Percentiles rank a stretch among this genome's conserved stretches.
Evolutionary conservation across 1,140 invertebrate genomes (phyloP).

Genomic region (Papilio polytes): DNA sequence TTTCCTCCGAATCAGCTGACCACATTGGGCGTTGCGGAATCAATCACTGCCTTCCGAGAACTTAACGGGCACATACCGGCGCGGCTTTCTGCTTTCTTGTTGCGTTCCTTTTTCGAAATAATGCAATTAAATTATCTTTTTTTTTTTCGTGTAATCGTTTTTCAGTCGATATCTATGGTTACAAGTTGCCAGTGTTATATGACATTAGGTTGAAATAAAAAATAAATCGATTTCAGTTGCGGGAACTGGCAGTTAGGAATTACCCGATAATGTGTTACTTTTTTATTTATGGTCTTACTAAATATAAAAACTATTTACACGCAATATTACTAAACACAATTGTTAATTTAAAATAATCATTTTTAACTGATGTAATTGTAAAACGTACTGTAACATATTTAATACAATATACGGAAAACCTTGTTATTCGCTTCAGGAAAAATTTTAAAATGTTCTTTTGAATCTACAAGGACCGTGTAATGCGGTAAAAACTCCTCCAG

Average conservation of each 20-base stretch:
- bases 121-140: constrained; percentile 66
- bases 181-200: constrained; percentile 14
- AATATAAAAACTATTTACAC: background rate
- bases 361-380: too few species aligned
- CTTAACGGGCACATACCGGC: constrained; percentile 55
- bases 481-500: too few species aligned
- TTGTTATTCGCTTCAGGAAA: too few species aligned
- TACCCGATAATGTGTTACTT: constrained; percentile 31
- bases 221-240: constrained; percentile 14
- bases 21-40: constrained; percentile 64
- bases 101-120: constrained; percentile 58
- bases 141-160: constrained; percentile 41
- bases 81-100: constrained; percentile 60
- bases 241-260: background rate
- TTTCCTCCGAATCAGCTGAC: constrained; percentile 51
- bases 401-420: too few species aligned
- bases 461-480: too few species aligned
- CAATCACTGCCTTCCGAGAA: constrained; percentile 70
- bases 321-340: background rate
- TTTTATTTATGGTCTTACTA: background rate
- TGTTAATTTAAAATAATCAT: too few species aligned
- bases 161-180: constrained; percentile 10
- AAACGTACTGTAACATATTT: too few species aligned
- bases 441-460: too few species aligned
- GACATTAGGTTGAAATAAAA: constrained; percentile 30